Percentiles rank a stretch among this genome's conserved stretches.
Evolutionary conservation across 2,888 invertebrate genomes (phyloP).

Genomic region (Glaucopsyche alexis): DNA sequence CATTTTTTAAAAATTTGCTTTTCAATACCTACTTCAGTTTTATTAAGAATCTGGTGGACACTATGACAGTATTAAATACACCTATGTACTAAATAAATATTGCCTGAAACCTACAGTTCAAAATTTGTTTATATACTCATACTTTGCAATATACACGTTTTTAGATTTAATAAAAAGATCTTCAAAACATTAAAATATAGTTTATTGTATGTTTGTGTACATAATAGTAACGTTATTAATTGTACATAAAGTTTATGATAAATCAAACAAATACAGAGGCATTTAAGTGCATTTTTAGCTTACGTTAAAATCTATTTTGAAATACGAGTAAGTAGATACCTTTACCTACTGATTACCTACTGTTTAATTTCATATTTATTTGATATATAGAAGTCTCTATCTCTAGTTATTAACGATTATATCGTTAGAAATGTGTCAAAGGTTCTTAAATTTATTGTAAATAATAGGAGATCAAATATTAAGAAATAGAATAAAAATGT

Average conservation of each 20-base stretch:
- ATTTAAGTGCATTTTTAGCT: not conserved
- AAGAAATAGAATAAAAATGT: constrained; percentile 59
- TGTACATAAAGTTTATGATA: not conserved
- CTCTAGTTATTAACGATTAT: not conserved
- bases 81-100: too few species aligned
- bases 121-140: too few species aligned
- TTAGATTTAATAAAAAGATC: not conserved
- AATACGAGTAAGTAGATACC: not conserved
- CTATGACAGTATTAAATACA: too few species aligned
- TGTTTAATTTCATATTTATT: not conserved
- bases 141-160: not conserved
- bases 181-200: not conserved
- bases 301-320: not conserved
- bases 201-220: not conserved
- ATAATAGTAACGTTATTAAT: not conserved
- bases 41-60: too few species aligned
- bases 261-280: not conserved
- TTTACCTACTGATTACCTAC: not conserved
- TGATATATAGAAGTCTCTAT: constrained; percentile 4
- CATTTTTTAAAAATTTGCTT: too few species aligned
- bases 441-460: constrained; percentile 37
- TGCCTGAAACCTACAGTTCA: too few species aligned
- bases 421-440: constrained; percentile 32
- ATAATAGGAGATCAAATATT: constrained; percentile 49
- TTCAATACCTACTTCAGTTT: too few species aligned